Evolutionary conservation across 2,888 invertebrate genomes (phyloP), one percentile per base, ranked within the genome.

Genomic region (Synanthedon myopaeformis): DNA sequence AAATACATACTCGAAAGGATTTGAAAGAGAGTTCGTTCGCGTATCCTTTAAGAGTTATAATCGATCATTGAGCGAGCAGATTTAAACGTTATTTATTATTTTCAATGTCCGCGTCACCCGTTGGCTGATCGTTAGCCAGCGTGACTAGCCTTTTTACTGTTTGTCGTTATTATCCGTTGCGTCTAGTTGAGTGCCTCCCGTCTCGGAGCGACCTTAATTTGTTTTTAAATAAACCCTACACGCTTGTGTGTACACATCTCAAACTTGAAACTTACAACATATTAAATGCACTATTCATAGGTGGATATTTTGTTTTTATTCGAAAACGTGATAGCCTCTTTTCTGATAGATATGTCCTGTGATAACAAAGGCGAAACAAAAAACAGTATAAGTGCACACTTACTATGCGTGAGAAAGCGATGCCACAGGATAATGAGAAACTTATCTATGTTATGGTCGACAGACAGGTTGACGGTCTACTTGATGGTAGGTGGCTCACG

Each of bases 171-270:
- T 49, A 49, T 49, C 19, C 17, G 12, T 23, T 52, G 49, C 13
- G 17, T 19, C 17, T 70, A 67, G 69, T 58, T 66, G 76, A 83
- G 83, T 81, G 80, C 77, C 74, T 65, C 59, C 69, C 68, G 67
- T 70, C 73, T 74, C 68, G 65, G 59, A 57, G 59, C 64, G 61
- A 61, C 72, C 74, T 76, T 83, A 83, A 84, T 82, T 75, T 82
- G 82, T 82, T 84, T 82, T 81, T 76, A 79, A 79, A 81, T 80
- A 79, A 79, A 77, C 72, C 76, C 77, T 76, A 61, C 52, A 8
- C 17, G 42, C 28, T 48, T 45, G 41, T 53, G 48, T 45, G 53
- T 53, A 52, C 48, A 52, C 52, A 48, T 49, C 49, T 49, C 49
- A 49, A 14, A 13, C 13, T 45, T 45, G 6, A 45, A 45, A 45